These are phyloP conservation scores for Brenthis hecate DNA, from an alignment of 2,888 invertebrate species.

Conservation along the genomic window DNA sequence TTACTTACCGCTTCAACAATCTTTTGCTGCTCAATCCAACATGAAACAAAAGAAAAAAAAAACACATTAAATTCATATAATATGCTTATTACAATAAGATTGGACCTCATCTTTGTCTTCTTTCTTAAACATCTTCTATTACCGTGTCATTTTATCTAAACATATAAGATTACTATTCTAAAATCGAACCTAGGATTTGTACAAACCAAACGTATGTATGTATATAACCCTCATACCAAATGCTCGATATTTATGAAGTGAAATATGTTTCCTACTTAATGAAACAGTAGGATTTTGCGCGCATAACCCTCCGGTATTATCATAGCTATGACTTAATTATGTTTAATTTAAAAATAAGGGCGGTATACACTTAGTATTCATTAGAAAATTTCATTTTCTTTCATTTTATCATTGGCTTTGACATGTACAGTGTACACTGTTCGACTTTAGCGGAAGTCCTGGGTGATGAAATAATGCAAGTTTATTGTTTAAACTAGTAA, in stretches of 20 bases:
- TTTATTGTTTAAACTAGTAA: no score
- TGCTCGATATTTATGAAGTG: background rate
- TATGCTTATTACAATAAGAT: background rate
- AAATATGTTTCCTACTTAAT: constrained; percentile 9
- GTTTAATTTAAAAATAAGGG: constrained; percentile 16
- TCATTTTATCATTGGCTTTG: no score
- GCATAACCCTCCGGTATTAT: constrained; percentile 10
- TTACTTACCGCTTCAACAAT: constrained; percentile 73
- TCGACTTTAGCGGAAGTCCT: no score
- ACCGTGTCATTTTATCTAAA: no score
- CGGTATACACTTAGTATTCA: background rate
- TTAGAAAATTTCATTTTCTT: no score
- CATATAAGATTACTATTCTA: no score
- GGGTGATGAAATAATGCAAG: no score
- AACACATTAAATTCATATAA: constrained; percentile 16
- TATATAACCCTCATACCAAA: no score
- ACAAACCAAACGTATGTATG: no score
- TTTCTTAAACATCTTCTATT: background rate
- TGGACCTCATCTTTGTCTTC: background rate
- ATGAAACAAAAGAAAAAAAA: constrained; percentile 62
- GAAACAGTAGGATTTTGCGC: constrained; percentile 7
- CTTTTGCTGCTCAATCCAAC: constrained; percentile 54
- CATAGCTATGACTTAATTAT: constrained; percentile 13
- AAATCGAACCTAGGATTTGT: no score
- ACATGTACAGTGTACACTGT: no score